Evolutionary conservation across 2,888 invertebrate genomes (phyloP).

Genomic region (Hemithea aestivaria): DNA sequence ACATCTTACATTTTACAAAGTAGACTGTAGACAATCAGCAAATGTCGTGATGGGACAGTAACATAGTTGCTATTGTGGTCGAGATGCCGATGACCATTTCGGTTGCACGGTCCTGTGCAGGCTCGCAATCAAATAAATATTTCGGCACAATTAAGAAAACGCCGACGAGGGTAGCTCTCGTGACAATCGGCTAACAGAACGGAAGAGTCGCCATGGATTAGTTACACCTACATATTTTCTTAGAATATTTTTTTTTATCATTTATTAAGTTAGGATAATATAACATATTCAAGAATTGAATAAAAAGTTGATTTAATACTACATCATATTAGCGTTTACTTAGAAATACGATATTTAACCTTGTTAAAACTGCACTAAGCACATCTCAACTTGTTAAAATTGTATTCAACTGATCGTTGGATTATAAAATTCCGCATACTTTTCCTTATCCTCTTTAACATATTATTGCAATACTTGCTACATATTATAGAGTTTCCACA

Average conservation of each 20-base stretch:
- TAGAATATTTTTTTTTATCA: neutral
- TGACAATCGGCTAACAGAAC: conserved; percentile 61
- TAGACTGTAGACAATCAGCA: conserved; percentile 40
- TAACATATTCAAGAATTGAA: no score
- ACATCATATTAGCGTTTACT: no score
- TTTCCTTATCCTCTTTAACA: no score
- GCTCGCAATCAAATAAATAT: conserved; percentile 79
- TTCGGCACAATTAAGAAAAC: conserved; percentile 80
- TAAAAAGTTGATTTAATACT: no score
- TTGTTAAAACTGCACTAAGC: no score
- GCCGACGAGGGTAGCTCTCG: conserved; percentile 76
- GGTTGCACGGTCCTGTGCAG: conserved; percentile 70
- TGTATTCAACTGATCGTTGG: no score
- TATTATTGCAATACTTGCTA: no score
- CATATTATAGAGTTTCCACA: no score
- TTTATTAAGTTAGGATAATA: neutral
- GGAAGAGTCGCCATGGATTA: conserved; percentile 47
- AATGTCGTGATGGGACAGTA: conserved; percentile 38
- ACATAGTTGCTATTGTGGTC: conserved; percentile 57
- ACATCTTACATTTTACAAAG: no score
- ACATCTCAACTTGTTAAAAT: no score
- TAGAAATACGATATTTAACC: no score
- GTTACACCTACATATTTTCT: conserved; percentile 26
- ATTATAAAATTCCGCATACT: no score
- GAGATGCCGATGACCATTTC: conserved; percentile 77